Evolutionary conservation across 2,797 vertebrate species (phyloP).

Genomic region (Pristis pectinata): DNA sequence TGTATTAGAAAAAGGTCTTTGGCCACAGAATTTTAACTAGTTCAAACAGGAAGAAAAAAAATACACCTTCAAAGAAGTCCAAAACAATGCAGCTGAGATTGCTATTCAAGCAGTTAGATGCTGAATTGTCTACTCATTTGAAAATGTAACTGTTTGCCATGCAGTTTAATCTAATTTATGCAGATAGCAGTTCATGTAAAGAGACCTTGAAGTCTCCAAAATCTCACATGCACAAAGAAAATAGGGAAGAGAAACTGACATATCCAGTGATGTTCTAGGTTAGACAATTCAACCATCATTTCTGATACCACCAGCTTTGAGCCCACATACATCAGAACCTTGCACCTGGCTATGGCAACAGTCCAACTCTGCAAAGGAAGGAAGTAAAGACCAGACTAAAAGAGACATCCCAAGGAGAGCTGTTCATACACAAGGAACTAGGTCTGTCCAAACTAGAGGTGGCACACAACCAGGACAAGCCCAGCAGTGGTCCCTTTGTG

Average conservation of each 20-base stretch:
- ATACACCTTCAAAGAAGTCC: neutral
- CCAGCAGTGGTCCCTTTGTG: too few species aligned
- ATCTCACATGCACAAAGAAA: too few species aligned
- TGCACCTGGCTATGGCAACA: neutral
- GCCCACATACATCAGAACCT: neutral
- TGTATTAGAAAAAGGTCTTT: too few species aligned
- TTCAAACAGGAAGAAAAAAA: neutral
- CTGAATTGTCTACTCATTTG: neutral
- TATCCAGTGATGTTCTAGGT: neutral
- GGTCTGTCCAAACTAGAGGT: neutral
- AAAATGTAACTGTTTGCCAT: neutral
- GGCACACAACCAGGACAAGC: neutral
- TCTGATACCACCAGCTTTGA: neutral
- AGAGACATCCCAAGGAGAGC: neutral
- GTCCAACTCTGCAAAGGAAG: neutral
- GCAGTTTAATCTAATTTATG: neutral
- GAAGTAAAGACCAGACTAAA: too few species aligned
- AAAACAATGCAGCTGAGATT: neutral
- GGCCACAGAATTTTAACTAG: neutral
- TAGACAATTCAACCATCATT: neutral
- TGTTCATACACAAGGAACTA: too few species aligned
- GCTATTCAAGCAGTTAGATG: neutral
- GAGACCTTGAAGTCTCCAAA: too few species aligned
- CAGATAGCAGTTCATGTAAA: neutral
- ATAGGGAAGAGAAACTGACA: too few species aligned